Evolutionary conservation across 2,113 vertebrate genomes (phyloP), one percentile per base, ranked within the genome.

Genomic region (Lanius collurio): DNA sequence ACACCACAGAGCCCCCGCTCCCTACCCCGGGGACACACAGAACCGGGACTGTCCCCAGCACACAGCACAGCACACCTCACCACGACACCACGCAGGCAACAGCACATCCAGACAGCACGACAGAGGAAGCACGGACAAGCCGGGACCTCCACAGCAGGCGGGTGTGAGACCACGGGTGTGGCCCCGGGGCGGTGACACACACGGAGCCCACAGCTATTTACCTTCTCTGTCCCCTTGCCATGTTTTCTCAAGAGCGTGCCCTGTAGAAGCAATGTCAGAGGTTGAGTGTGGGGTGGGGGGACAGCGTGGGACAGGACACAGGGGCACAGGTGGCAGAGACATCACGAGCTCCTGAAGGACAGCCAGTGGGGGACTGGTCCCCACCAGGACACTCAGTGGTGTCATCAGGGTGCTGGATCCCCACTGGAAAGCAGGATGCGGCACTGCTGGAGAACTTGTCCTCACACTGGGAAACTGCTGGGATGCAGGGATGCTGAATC

Each of bases 191-290:
- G 3, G 90, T 70, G 87, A 96, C 96, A 96, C 95, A 97, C 96
- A 97, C 6, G 90, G 76, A 69, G 65, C 81, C 92, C 91, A 88
- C 70, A 47, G 69, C 97, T 95, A 92, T 91, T 98, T 98, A 98
- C 98, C 98, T 98, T 98, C 97, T 98, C 98, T 96, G 98, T 97
- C 94, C 98, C 98, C 97, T 98, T 98, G 98, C 98, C 98, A 97
- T 98, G 98, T 96, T 98, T 98, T 98, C 98, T 98, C 98, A 98
- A 98, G 97, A 98, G 98, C 89, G 97, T 98, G 52, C 98, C 98
- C 98, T 98, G 98, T 97, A 98, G 98, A 98, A 97, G 98, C 97
- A 98, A 98, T 0, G 97, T 96, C 97, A 98, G 94, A 98, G 90
- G 96, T 84, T 97, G 97, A 98, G 98, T 90, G 93, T 81, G 78